Evolutionary conservation across 2,888 invertebrate genomes (phyloP), one percentile per base, ranked within the genome.

Genomic region (Drosophila gaucha): DNA sequence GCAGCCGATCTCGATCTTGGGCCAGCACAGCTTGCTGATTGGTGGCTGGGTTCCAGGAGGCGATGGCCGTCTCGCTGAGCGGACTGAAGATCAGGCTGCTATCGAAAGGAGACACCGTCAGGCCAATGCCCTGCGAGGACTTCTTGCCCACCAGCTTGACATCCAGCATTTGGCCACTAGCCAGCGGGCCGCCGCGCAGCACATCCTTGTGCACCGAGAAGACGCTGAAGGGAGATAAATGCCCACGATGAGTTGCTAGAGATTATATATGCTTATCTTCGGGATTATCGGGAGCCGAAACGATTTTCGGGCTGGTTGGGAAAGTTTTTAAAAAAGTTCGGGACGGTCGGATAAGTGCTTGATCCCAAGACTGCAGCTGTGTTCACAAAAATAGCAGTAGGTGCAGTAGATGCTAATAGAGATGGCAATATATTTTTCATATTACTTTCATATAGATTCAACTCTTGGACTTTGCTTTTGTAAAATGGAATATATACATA

Each of bases 101-200:
- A 75, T 96, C 96, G 0, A 93, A 92, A 0, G 95, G 94, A 72
- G 96, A 95, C 0, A 96, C 94, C 0, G 95, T 93, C 18, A 97
- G 86, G 0, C 95, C 95, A 6, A 97, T 93, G 4, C 97, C 96
- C 90, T 96, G 96, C 0, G 97, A 97, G 0, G 96, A 96, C 91
- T 97, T 97, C 85, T 94, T 95, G 0, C 97, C 97, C 12, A 96
- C 95, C 43, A 96, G 92, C 67, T 94, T 94, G 0, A 97, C 95
- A 0, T 96, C 96, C 51, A 97, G 90, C 70, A 94, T 94, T 41
- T 95, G 94, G 33, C 94, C 95, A 75, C 94, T 94, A 0, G 94
- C 94, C 1, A 94, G 93, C 0, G 96, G 96, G 0, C 96, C 96
- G 1, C 95, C 93, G 2, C 94, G 94, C 14, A 97, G 91, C 0